Evolutionary conservation across 2,113 vertebrate species (phyloP), one percentile per base, ranked within the genome.

Genomic region (Archilochus colubris): DNA sequence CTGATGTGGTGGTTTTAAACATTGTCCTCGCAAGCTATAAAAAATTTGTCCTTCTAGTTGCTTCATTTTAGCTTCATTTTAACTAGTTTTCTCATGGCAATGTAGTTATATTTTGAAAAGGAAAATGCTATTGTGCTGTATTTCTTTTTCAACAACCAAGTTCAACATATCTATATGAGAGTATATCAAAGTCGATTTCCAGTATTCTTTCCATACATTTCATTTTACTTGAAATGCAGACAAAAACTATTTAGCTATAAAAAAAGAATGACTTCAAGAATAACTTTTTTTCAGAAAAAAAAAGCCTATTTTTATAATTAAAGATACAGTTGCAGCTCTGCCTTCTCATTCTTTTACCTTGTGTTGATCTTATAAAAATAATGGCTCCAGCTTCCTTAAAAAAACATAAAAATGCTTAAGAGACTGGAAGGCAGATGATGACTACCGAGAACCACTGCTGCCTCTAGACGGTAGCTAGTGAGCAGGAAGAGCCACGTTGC

Each of bases 1-100:
- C 93, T 93, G 92, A 96, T 96, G 95, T 96, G 94, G 95, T 86
- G 67, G 63, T 67, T 96, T 96, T 94, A 96, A 96, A 91, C 79
- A 93, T 90, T 96, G 86, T 77, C 55, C 2, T 2, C 77, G 58
- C 13, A 10, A 95, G 28, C 63, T 82, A 81, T 77, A 66, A 95
- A 95, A 93, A 67, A 38, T 9, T 23, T 58, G n/a, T 82, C 55
- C 24, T 94, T 89, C 75, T 89, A 88, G 59, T 43, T 89, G 82
- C 55, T 77, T 27, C 40, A 80, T 91, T 94, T 88, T 61, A 73
- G 14, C 54, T 89, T 93, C 36, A 59, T 96, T 86, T 90, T 93
- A 93, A 77, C 27, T 36, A 66, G 5, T 66, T 94, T 89, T 91
- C 82, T 82, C 82, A 94, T 66, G 20, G 54, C 40, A 94, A 62